Percentiles rank a stretch among this genome's conserved stretches.
Evolutionary conservation across 2,797 vertebrate species (phyloP).

Genomic region (Luscinia luscinia): DNA sequence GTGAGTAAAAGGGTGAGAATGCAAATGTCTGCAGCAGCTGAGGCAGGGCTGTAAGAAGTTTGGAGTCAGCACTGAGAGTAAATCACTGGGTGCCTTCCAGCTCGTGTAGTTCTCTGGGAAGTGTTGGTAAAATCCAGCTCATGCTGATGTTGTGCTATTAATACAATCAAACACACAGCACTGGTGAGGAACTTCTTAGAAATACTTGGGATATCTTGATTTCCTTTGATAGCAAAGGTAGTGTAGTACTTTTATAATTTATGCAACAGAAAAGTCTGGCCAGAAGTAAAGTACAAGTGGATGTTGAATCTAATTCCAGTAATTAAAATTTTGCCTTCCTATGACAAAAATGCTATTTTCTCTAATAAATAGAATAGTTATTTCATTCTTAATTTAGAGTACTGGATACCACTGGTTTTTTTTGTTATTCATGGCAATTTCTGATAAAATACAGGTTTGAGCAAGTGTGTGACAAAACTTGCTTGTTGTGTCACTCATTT

Average conservation of each 20-base stretch:
- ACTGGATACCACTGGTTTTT: background rate
- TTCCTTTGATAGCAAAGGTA: background rate
- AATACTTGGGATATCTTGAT: background rate
- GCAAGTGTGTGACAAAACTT: background rate
- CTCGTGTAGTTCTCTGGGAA: background rate
- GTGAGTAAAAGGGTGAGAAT: conserved; percentile 43
- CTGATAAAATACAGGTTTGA: background rate
- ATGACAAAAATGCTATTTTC: background rate
- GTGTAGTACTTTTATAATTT: background rate
- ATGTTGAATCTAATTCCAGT: background rate
- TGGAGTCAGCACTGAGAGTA: background rate
- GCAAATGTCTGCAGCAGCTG: background rate
- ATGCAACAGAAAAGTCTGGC: background rate
- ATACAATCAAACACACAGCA: background rate
- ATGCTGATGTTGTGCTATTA: background rate
- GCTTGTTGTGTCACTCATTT: background rate
- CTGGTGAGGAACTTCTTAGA: background rate
- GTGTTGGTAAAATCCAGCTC: background rate
- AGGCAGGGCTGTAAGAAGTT: background rate
- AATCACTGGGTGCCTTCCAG: background rate
- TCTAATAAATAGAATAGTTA: background rate
- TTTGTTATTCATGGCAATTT: background rate
- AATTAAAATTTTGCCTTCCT: background rate
- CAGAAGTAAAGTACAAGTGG: background rate
- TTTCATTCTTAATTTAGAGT: background rate